A percentile compares a stretch with the other conserved stretches of the same genome.
Conservation (phyloP, 2,888 invertebrate species). For the Tetanocera ferruginea region DNA sequence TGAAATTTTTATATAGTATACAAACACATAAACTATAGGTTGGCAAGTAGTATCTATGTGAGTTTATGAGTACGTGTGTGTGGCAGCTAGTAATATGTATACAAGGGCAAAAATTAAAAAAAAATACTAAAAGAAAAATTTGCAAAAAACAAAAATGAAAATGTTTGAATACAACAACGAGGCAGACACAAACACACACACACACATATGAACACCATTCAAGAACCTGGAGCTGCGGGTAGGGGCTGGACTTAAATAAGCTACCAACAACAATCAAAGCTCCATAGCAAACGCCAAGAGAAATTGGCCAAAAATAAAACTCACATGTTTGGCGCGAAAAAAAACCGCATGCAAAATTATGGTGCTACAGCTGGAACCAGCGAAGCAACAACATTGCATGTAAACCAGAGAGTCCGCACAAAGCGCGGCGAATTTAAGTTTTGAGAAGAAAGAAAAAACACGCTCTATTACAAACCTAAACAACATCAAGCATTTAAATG, state of each 20-base stretch:
- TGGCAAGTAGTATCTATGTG: not conserved
- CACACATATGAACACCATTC: constrained; percentile 1
- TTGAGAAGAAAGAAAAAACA: not conserved
- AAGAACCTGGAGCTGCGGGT: constrained; percentile 5
- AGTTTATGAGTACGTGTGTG: constrained; percentile 2
- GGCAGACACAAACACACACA: not conserved
- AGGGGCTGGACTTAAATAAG: constrained; percentile 18
- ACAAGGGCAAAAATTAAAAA: too few relatives aligned
- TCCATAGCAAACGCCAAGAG: not conserved
- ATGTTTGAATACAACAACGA: too few relatives aligned
- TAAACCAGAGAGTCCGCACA: not conserved
- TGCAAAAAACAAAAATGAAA: constrained; percentile 38
- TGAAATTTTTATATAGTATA: not conserved
- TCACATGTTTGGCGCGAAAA: constrained; percentile 18
- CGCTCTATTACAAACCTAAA: too few relatives aligned
- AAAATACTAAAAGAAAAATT: not conserved
- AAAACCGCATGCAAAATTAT: not conserved
- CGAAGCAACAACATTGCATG: not conserved
- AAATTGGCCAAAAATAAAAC: constrained; percentile 2
- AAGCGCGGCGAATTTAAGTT: too few relatives aligned
- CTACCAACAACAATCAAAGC: not conserved
- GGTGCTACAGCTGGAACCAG: not conserved
- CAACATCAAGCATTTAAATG: not conserved
- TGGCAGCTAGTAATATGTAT: not conserved
- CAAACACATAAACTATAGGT: not conserved